Conservation (phyloP, 2,888 invertebrate species). For the Acrobasis consociella region DNA sequence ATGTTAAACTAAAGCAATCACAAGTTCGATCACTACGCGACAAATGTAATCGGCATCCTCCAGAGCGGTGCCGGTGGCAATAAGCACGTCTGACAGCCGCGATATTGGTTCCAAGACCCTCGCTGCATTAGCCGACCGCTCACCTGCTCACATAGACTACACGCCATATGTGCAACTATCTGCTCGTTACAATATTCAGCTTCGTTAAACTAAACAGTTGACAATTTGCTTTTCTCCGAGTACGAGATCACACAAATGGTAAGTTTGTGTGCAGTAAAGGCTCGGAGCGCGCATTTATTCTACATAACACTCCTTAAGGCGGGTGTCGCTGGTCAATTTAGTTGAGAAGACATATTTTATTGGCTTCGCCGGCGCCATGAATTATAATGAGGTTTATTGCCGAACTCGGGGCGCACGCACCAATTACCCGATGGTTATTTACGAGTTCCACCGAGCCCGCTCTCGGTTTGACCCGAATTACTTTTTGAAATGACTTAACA, state of each 20-base stretch:
- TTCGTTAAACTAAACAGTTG: not conserved
- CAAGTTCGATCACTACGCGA: not conserved
- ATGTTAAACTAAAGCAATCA: not conserved
- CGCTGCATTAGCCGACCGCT: not conserved
- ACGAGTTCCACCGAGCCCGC: not conserved
- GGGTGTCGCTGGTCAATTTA: slow-evolving; percentile 17
- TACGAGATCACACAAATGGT: not conserved
- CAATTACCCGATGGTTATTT: slow-evolving; percentile 10
- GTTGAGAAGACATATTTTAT: slow-evolving; percentile 18
- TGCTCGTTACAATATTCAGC: not conserved
- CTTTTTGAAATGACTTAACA: no score
- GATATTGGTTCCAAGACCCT: not conserved
- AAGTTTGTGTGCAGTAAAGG: slow-evolving; percentile 2
- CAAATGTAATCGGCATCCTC: not conserved
- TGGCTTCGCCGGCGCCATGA: slow-evolving; percentile 24
- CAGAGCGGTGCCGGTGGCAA: not conserved
- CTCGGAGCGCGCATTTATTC: not conserved
- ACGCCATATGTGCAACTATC: not conserved
- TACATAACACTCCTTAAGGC: slow-evolving; percentile 4
- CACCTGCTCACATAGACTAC: not conserved
- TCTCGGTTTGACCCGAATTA: not conserved
- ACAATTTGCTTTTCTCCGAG: not conserved
- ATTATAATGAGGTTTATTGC: slow-evolving; percentile 30
- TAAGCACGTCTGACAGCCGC: slow-evolving; percentile 9
- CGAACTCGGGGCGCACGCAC: slow-evolving; percentile 1